Evolutionary conservation across 2,113 vertebrate genomes (phyloP), one percentile per base, ranked within the genome.

Genomic region (Ptychochromis oligacanthus): DNA sequence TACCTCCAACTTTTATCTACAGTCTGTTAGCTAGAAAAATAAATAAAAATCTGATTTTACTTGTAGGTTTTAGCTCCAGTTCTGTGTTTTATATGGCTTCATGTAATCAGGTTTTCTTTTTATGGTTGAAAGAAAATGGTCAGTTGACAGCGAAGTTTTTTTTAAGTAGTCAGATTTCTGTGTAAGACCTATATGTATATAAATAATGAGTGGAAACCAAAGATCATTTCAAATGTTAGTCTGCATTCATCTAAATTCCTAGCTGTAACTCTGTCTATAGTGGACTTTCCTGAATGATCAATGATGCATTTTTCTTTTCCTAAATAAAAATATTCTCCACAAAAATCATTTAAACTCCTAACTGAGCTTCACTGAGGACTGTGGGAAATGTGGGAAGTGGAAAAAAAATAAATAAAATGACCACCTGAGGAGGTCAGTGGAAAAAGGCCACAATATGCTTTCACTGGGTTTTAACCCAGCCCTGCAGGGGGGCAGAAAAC

Each of bases 391-490:
- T 56, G 74, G 13, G 22, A 79, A 61, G n/a, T 4, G 14, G 49
- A n/a, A 76, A 60, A 34, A 82, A n/a, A n/a, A n/a, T n/a, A n/a
- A n/a, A 59, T 59, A 9, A 79, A 70, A 56, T 62, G 46, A 28
- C 62, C 61, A 26, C 20, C 52, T 56, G 22, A 75, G 18, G 58
- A 80, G 81, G 58, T 80, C 36, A 90, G 49, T n/a, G 49, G 49
- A 46, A 77, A 18, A 56, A 46, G 9, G 62, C 5, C 61, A 83
- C 20, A 52, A 15, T 46, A 24, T 75, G 58, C 58, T 76, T 64
- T 72, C 75, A 77, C 34, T 75, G 56, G 22, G 31, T 79, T 62
- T 54, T 77, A 67, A 82, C 40, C 75, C 46, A 17, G 60, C 62
- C 14, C 62, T 12, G 70, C 26, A 38, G 58, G 67, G 72, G 76